Evolutionary conservation across 2,113 vertebrate genomes (phyloP), one percentile per base, ranked within the genome.

Genomic region (Pelvicachromis taeniatus): DNA sequence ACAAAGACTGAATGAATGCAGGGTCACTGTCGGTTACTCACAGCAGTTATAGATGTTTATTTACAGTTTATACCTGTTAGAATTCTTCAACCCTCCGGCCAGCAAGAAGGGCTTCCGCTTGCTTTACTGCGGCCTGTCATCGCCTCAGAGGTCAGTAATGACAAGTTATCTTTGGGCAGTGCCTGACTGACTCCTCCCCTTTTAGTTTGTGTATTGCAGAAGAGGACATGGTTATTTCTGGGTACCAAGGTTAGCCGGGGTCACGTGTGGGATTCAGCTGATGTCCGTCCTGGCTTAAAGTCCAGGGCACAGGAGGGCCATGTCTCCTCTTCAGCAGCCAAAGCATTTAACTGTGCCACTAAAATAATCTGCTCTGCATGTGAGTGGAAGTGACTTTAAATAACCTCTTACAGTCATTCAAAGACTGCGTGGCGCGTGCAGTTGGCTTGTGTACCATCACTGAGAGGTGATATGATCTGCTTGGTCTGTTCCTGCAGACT

Each of bases 131-230:
- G 3, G 78, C 68, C 87, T 94, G 95, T 96, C 93, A 88, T 80
- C 94, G 33, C 95, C 78, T 89, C 75, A 29, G 73, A 81, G 54
- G 31, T 58, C 80, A 59, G 45, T 58, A 17, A 35, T 75, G 86
- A 88, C 86, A 85, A 94, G 81, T 94, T 95, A 89, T 94, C 85
- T 94, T 88, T 84, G 87, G 90, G 84, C 65, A 54, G 33, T 75
- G 50, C 77, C 40, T 73, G 77, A 70, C 59, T 54, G 19, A 70
- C 78, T 83, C 84, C 56, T 11, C 40, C 73, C 29, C 31, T 48
- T 38, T 35, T 16, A 33, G 38, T 52, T 84, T 63, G 73, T 58
- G 35, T 78, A 12, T 19, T 16, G 16, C 63, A 79, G 77, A 11
- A 81, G 81, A 85, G 59, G 85, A 81, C 52, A 45, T 42, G 2